Conservation (phyloP, 2,888 invertebrate species). For the Sphecodes monilicornis region DNA sequence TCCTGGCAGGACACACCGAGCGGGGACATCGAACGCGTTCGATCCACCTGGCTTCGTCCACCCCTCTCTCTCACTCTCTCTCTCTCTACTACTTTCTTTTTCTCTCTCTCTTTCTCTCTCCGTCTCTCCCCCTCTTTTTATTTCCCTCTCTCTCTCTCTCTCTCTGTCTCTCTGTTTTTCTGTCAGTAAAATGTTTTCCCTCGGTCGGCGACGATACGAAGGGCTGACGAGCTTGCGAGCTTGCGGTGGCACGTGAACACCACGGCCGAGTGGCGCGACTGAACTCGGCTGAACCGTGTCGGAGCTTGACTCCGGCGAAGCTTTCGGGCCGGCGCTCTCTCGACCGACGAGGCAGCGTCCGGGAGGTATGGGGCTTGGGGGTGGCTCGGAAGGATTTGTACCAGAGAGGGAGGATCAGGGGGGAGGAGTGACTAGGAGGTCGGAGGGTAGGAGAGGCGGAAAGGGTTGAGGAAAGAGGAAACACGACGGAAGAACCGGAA, state of each 20-base stretch:
- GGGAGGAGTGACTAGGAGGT: neutral
- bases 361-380: constrained; percentile 8
- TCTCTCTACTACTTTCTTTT: neutral
- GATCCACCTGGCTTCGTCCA: constrained; percentile 48
- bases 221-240: constrained; percentile 53
- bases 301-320: constrained; percentile 71
- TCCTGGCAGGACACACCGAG: constrained; percentile 49
- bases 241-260: constrained; percentile 71
- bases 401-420: neutral
- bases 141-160: neutral
- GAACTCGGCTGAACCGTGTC: constrained; percentile 80
- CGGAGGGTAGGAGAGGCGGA: neutral
- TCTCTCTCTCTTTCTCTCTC: neutral
- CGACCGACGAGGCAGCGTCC: constrained; percentile 20
- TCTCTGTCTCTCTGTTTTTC: constrained; percentile 13
- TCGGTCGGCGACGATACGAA: constrained; percentile 9
- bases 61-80: neutral
- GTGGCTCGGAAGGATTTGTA: constrained; percentile 9
- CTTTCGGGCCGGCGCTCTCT: constrained; percentile 58
- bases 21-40: constrained; percentile 62
- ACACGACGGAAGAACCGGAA: neutral
- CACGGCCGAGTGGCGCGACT: constrained; percentile 78
- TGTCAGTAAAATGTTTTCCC: neutral
- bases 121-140: constrained; percentile 2
- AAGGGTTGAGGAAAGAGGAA: neutral